Evolutionary conservation across 92 coral and sea anemone species (phyloP), one percentile per base, ranked within the genome.

Genomic region (Phenganax stokvisi): DNA sequence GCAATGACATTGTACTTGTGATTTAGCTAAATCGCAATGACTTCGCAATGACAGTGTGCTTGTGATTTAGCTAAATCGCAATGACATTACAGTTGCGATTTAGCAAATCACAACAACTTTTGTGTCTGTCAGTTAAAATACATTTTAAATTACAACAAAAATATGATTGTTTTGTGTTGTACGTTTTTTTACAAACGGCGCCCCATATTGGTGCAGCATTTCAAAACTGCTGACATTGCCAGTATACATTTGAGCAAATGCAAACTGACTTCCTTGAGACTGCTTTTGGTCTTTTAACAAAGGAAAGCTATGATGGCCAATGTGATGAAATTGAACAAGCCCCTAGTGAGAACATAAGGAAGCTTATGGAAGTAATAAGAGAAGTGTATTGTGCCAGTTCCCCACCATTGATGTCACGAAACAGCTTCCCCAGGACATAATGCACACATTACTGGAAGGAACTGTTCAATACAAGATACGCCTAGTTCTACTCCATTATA

Each of bases 251-350:
- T 54, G 30, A 74, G 11, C 79, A 74, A 74, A 74, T 74, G 79
- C 79, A 74, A 74, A 74, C 79, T 54, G 61, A 74, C 79, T 74
- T 74, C 62, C 20, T 20, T 28, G 79, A 74, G 63, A 11, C 16
- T 8, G 56, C 63, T n/a, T 74, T 74, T 44, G 56, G 37, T 17
- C 61, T 37, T 51, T n/a, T 27, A 29, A 74, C 79, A 3, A 74
- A 54, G 20, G 79, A 56, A 74, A 74, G 64, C 8, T 74, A 74
- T 54, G 29, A 74, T 54, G 20, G 10, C 58, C 79, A 74, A 56
- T 74, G 79, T 54, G 57, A 74, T 28, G 79, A 54, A 15, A 74
- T 74, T 52, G 79, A 74, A 74, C 79, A 54, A 54, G 79, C 79
- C 63, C 79, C 79, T 13, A 53, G 17, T 7, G 79, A 74, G 79